A percentile compares a stretch with the other conserved stretches of the same genome.
Conservation (phyloP, 2,888 invertebrate genomes). For the Eupeodes latifasciatus region DNA sequence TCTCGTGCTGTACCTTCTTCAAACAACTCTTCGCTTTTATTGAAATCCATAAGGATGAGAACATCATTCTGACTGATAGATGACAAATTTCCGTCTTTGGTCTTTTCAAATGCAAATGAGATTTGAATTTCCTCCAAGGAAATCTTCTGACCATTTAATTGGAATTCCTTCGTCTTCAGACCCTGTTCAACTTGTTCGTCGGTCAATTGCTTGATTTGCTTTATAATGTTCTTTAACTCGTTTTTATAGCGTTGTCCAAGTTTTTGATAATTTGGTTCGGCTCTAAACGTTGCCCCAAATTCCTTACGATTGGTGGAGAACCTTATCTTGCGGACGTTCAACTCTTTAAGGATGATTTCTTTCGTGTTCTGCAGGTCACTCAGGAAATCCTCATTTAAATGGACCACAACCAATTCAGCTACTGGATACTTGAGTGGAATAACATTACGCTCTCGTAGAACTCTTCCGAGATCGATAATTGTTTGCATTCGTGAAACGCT, state of each 20-base stretch:
- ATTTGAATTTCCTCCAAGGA: constrained; percentile 91
- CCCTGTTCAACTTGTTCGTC: constrained; percentile 91
- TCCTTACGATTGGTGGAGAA: constrained; percentile 44
- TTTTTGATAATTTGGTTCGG: constrained; percentile 53
- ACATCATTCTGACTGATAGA: constrained; percentile 94
- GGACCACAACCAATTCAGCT: constrained; percentile 95
- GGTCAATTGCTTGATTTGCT: constrained; percentile 89
- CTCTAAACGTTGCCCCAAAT: constrained; percentile 65
- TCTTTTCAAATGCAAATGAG: constrained; percentile 83
- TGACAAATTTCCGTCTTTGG: constrained; percentile 88
- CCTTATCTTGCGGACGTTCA: constrained; percentile 54
- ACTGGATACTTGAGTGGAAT: constrained; percentile 97
- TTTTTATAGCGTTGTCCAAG: constrained; percentile 50
- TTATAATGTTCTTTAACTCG: constrained; percentile 92
- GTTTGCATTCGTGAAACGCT: constrained; percentile 95
- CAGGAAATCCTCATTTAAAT: constrained; percentile 90
- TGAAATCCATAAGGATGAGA: constrained; percentile 92
- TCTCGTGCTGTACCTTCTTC: constrained; percentile 97
- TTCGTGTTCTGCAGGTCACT: constrained; percentile 90
- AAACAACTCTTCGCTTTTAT: constrained; percentile 88
- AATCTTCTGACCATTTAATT: constrained; percentile 89
- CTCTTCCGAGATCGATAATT: constrained; percentile 95
- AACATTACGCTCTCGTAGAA: constrained; percentile 94
- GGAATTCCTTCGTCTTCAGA: constrained; percentile 88
- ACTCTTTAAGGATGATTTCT: constrained; percentile 89